Conservation (phyloP, 2,888 invertebrate species). For the Ctenicera cuprea region DNA sequence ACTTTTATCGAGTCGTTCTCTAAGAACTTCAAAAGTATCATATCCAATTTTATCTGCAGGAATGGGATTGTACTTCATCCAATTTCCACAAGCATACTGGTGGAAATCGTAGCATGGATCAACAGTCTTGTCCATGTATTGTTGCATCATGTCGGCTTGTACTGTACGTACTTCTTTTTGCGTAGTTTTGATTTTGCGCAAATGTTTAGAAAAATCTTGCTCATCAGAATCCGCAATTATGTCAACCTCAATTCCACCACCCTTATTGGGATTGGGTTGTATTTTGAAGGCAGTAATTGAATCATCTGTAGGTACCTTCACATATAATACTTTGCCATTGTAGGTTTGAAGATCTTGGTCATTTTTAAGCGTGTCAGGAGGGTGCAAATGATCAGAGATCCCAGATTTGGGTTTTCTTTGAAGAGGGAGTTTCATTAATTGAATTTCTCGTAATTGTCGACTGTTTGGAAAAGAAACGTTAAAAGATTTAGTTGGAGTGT, state of each 20-base stretch:
- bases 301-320: not conserved
- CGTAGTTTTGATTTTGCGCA: too few species aligned
- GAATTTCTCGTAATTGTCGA: too few species aligned
- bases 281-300: not conserved
- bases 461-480: too few species aligned
- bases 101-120: slow-evolving; percentile 91
- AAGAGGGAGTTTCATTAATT: too few species aligned
- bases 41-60: slow-evolving; percentile 92
- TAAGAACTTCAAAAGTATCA: slow-evolving; percentile 92
- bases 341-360: not conserved
- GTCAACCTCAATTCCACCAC: not conserved
- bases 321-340: not conserved
- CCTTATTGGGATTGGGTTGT: not conserved
- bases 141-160: slow-evolving; percentile 80
- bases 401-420: too few species aligned
- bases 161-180: too few species aligned
- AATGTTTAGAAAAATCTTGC: too few species aligned
- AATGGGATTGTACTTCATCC: slow-evolving; percentile 89
- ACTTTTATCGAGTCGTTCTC: slow-evolving; percentile 85
- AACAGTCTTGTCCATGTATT: slow-evolving; percentile 83
- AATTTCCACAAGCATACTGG: slow-evolving; percentile 90
- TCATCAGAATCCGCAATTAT: not conserved
- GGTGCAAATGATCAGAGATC: too few species aligned
- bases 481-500: too few species aligned
- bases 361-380: too few species aligned